Evolutionary conservation across 2,888 invertebrate genomes (phyloP).

Genomic region (Drosophila leonis): DNA sequence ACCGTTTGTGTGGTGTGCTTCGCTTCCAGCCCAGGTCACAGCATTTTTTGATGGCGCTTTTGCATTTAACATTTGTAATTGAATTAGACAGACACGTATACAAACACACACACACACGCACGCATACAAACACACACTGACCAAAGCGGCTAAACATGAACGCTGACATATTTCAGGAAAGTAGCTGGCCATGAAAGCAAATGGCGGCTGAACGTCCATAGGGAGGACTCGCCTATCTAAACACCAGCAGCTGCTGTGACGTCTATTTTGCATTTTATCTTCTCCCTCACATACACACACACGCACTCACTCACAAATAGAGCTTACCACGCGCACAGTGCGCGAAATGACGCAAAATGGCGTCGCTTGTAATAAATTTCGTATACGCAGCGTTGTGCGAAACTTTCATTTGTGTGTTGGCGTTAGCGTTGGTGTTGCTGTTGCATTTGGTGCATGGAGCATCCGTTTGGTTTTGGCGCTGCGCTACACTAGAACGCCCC

Average conservation of each 20-base stretch:
- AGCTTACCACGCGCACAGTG: constrained; percentile 48
- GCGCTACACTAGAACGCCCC: constrained; percentile 53
- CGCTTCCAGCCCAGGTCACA: constrained; percentile 58
- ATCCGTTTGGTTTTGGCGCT: constrained; percentile 41
- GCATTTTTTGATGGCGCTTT: constrained; percentile 64
- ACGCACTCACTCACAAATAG: constrained; percentile 22
- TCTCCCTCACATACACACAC: constrained; percentile 26
- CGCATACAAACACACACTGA: constrained; percentile 11
- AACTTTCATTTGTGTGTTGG: constrained; percentile 56
- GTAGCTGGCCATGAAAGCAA: constrained; percentile 49
- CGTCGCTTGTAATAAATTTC: constrained; percentile 79
- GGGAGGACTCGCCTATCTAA: constrained; percentile 55
- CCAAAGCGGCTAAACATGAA: constrained; percentile 39
- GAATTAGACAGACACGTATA: constrained; percentile 60
- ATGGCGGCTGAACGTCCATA: constrained; percentile 37
- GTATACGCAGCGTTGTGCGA: constrained; percentile 75
- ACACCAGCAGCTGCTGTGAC: constrained; percentile 58
- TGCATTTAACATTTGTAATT: constrained; percentile 68
- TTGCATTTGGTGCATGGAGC: constrained; percentile 28
- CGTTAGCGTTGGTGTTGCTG: constrained; percentile 13
- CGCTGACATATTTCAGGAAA: constrained; percentile 59
- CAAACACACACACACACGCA: constrained; percentile 9
- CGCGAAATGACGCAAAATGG: constrained; percentile 72
- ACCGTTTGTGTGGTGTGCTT: constrained; percentile 19
- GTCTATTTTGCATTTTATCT: constrained; percentile 80